phyloP scores from a whole-genome alignment of 2,888 invertebrate genomes.

The Agrochola lota region DNA sequence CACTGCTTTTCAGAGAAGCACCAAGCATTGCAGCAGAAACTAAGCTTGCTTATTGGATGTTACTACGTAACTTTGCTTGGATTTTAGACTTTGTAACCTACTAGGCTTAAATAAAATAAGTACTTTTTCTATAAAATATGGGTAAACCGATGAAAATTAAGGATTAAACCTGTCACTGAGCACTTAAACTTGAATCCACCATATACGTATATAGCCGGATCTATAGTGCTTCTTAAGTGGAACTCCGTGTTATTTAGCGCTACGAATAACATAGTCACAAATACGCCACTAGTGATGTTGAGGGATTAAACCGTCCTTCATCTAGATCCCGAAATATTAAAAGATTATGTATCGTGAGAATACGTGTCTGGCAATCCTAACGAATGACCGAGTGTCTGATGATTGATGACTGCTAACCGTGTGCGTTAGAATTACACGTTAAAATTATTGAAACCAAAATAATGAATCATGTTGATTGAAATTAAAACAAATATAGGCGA shows the following conservation, averaged over 20 bases:
- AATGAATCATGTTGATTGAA: background rate
- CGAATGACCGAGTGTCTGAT: slow-evolving; percentile 16
- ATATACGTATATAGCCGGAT: background rate
- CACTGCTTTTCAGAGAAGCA: no score
- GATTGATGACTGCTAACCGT: slow-evolving; percentile 41
- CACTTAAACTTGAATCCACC: background rate
- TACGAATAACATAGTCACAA: slow-evolving; percentile 14
- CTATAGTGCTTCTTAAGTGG: background rate
- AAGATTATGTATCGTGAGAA: slow-evolving; percentile 32
- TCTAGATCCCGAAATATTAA: slow-evolving; percentile 41
- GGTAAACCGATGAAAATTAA: background rate
- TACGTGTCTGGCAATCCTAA: slow-evolving; percentile 31
- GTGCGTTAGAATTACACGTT: background rate
- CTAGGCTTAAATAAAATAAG: background rate
- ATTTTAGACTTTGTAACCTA: background rate
- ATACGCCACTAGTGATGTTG: slow-evolving; percentile 22
- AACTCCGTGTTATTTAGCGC: slow-evolving; percentile 30
- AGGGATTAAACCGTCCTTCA: slow-evolving; percentile 27
- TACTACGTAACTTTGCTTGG: background rate
- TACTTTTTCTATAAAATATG: background rate
- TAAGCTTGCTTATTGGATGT: background rate
- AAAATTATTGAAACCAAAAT: slow-evolving; percentile 25
- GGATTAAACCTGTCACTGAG: background rate
- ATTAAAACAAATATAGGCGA: background rate
- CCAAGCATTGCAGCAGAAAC: background rate